Evolutionary conservation across 2,888 invertebrate genomes (phyloP), one percentile per base, ranked within the genome.

Genomic region (Sesamia inferens): DNA sequence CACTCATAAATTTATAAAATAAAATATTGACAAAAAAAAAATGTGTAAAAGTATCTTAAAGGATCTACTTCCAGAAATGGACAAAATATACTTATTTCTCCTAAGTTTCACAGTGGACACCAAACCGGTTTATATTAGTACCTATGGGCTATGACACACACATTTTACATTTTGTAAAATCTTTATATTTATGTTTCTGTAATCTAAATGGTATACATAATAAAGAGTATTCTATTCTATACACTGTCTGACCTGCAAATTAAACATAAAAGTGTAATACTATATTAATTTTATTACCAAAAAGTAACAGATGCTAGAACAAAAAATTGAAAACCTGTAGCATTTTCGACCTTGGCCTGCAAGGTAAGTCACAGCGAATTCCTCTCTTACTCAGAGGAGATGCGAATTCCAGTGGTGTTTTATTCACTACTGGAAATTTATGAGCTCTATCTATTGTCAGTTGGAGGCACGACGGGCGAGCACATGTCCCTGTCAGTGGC

Each of bases 381-480:
- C 19, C 11, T 31, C 3, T 19, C 1, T 11, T 16, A 58, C 31
- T 19, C 10, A 19, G 31, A 31, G 31, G 10, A 10, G 6, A 19
- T 11, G 6, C 6, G 11, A 39, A 2, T n/a, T 39, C 61, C 39
- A n/a, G 14, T n/a, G 14, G 39, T 39, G 39, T 14, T 61, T 14
- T 61, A 42, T 11, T 6, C 16, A 61, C 61, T 61, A n/a, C 39
- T 13, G n/a, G 6, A 51, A 51, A 54, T 42, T 66, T 22, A 66
- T 16, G 0, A 14, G 19, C 14, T 42, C 13, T n/a, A 22, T 61
- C 0, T 42, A 0, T 59, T 90, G 86, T 2, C 88, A 98, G 98
- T 98, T 4, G 98, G 98, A 88, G 98, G 98, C 22, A 98, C 98
- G 0, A 97, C 97, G 22, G 98, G 98, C 0, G 98, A 99, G 94